Base-by-base conservation (phyloP, 2,797 vertebrate genomes). In the Scolopax bukidnonensis region DNA sequence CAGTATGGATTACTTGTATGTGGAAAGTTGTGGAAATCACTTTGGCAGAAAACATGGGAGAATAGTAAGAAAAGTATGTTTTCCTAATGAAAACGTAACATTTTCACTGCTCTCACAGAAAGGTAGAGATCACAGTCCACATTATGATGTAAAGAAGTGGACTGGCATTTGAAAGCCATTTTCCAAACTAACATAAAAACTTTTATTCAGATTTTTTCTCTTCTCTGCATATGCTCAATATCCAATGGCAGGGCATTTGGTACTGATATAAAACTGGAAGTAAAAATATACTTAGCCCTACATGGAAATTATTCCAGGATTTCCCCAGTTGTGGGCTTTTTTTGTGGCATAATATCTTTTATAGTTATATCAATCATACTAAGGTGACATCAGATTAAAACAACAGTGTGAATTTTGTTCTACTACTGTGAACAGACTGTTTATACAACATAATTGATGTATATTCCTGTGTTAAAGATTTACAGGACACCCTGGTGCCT, bases 401-500 rank as follows among this genome's bases (percentile, higher is more conserved):
- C 45, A 80, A 43, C 48, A 70, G n/a, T 24, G 11, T 84, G 80
- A 90, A 30, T 28, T 81, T 89, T 91, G 80, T 85, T 78, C 32
- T 92, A 2, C 11, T 65, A 6, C 56, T 79, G 51, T 84, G 83
- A 90, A 33, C 45, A 90, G 65, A 59, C 23, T 79, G 51, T 25
- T 90, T 68, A 63, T 38, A 76, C 40, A 76, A 89, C 51, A 32
- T 17, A 25, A 43, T 6, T 97, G 86, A 93, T 95, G n/a, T 88
- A 64, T 96, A 93, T 94, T 94, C 95, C 90, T 96, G 75, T 97
- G 91, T 97, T 98, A 84, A 97, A 99, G 99, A 97, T 99, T 99
- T 97, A 99, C 99, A 84, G 99, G 99, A 96, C 98, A 99, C 94
- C 99, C 99, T 71, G 99, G 99, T 97, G 99, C 99, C 93, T 99